Evolutionary conservation across 2,797 vertebrate genomes (phyloP), one percentile per base, ranked within the genome.

Genomic region (Sebastes ruberrimus): DNA sequence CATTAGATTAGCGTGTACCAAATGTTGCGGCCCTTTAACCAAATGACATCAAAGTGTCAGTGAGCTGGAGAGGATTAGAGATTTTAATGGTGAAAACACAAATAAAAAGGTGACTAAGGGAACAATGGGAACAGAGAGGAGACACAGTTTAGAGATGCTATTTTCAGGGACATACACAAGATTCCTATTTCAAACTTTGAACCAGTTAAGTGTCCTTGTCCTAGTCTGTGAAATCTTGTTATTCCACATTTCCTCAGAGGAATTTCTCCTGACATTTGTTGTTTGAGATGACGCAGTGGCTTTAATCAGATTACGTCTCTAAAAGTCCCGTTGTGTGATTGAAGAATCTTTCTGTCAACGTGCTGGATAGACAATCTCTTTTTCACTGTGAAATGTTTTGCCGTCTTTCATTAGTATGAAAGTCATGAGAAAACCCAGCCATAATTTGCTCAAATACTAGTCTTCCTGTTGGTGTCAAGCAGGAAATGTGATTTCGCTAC

Each of bases 401-500:
- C 14, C 0, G 22, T 42, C 27, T 71, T 73, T 42, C 23, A 62
- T 25, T 49, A 62, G 11, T 22, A 6, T 46, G 32, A 53, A 64
- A 62, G 10, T 25, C 22, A 6, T 13, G 33, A 23, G 38, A 75
- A 30, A 74, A 53, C 28, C 23, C 49, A 18, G 28, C 14, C 30
- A 68, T 66, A 42, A 71, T 63, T 56, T n/a, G 55, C n/a, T 4
- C 25, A 61, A 56, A 72, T 32, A 42, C 13, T 5, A 35, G 14
- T 53, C 8, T 28, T 69, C 62, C 35, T 1, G 0, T 32, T 38
- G 28, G 70, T 55, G 63, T 85, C 60, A 14, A 49, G 69, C 62
- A 64, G 57, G 83, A 88, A 85, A 90, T 86, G n/a, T 62, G 71
- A 83, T 85, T 67, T 75, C 8, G 20, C 63, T 75, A 80, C 89